These are phyloP conservation scores for Sesia apiformis DNA, from an alignment of 2,888 invertebrate species.

Conservation along the genomic window DNA sequence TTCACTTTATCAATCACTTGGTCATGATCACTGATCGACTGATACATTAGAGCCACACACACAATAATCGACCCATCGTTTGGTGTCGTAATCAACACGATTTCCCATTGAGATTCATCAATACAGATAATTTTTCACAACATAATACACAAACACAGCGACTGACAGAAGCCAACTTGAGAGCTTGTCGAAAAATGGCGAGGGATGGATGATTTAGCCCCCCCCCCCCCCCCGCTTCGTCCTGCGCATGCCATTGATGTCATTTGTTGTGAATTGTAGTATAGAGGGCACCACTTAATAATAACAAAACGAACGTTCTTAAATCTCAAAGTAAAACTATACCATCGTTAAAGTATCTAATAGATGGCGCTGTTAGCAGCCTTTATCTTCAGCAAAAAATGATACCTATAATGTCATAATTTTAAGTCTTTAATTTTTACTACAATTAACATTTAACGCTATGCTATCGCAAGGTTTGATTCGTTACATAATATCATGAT, in stretches of 20 bases:
- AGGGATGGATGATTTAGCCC: conserved; percentile 46
- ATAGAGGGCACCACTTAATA: no score
- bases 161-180: conserved; percentile 72
- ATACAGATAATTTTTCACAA: conserved; percentile 71
- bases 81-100: conserved; percentile 66
- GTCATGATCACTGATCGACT: conserved; percentile 68
- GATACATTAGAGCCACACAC: conserved; percentile 69
- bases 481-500: no score
- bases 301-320: no score
- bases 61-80: conserved; percentile 68
- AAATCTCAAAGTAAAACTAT: no score
- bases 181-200: conserved; percentile 72
- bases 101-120: conserved; percentile 72
- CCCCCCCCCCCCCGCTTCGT: conserved; percentile 29
- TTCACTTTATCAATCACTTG: conserved; percentile 68
- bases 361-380: no score
- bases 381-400: no score
- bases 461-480: no score
- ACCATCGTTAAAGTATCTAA: no score
- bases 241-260: conserved; percentile 38
- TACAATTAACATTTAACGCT: no score
- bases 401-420: no score
- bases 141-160: conserved; percentile 72
- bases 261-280: no score
- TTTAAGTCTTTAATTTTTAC: no score